These are phyloP conservation scores for Altica lythri DNA, from an alignment of 2,888 invertebrate genomes.

Conservation along the genomic window DNA sequence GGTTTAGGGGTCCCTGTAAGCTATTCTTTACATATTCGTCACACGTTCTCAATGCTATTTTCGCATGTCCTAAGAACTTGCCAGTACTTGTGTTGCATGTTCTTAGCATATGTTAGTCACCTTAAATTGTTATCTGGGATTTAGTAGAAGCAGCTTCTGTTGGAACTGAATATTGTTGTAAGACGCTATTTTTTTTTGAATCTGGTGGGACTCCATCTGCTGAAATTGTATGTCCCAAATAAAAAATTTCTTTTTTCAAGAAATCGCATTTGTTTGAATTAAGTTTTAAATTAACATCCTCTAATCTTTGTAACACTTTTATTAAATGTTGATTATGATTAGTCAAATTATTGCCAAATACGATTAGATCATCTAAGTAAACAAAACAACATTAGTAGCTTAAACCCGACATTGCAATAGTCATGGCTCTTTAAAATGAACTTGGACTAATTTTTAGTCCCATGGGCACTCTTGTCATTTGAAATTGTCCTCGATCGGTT, in stretches of 20 bases:
- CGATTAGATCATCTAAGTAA: constrained; percentile 27
- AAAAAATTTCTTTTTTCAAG: not conserved
- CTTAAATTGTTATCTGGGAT: too few relatives aligned
- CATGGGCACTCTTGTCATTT: constrained; percentile 39
- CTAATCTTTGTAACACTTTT: not conserved
- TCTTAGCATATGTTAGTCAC: too few relatives aligned
- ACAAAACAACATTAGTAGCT: constrained; percentile 23
- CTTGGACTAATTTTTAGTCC: constrained; percentile 39
- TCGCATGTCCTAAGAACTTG: too few relatives aligned
- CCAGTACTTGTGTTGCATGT: too few relatives aligned
- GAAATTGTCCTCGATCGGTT: constrained; percentile 38
- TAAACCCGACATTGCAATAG: constrained; percentile 37
- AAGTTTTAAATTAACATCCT: constrained; percentile 1
- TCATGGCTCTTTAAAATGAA: constrained; percentile 38
- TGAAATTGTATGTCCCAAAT: not conserved
- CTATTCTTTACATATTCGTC: too few relatives aligned
- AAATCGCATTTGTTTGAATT: too few relatives aligned
- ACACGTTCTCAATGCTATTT: too few relatives aligned
- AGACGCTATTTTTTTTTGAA: too few relatives aligned
- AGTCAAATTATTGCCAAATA: constrained; percentile 33
- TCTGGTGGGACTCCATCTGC: too few relatives aligned
- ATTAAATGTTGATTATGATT: constrained; percentile 30
- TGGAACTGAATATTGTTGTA: too few relatives aligned
- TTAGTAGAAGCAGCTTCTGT: too few relatives aligned
- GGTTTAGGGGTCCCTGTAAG: too few relatives aligned